Base-by-base conservation (phyloP, 2,797 vertebrate species). In the Furcifer pardalis region DNA sequence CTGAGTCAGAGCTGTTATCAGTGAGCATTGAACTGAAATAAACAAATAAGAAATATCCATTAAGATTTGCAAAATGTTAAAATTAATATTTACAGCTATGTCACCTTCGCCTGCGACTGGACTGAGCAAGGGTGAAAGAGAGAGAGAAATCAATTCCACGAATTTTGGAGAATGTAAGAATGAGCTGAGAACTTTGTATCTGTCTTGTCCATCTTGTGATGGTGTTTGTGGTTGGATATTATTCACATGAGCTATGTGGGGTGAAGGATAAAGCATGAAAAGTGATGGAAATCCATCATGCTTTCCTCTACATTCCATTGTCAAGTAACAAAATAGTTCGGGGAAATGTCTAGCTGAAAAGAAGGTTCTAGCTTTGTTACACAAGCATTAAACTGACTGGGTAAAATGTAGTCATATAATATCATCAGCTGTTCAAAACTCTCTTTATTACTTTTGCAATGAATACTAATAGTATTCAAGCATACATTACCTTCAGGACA, bases 111-210 rank as follows among this genome's bases (percentile, higher is more conserved):
- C 96, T 95, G 95, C 96, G 83, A 94, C 96, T 91, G 96, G 96
- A 96, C 89, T 96, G 95, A 96, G 95, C 96, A 96, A 96, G 95
- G 96, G 96, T 92, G 96, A 96, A 82, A 96, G 95, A 96, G 96
- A 96, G 83, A 95, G 95, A 96, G 96, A 96, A 89, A 96, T 95
- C 96, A 96, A 76, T 96, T 95, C 96, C 83, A 94, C 96, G 82
- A 96, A 91, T 96, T 96, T 96, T 96, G 96, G 96, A 96, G 96
- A 96, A 96, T 96, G 96, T 96, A 96, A 96, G 96, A 93, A 90
- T 90, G 88, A 84, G 75, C 89, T 1, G 40, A 91, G 94, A 93
- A 80, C 88, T 87, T 77, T 77, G 60, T 90, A 81, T 79, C 75
- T 90, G 83, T 91, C 71, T 88, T 92, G 79, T 92, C 87, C 94